These are phyloP conservation scores for Eucidaris tribuloides DNA, from an alignment of 35 echinoderm and acorn worm species.

Conservation along the genomic window DNA sequence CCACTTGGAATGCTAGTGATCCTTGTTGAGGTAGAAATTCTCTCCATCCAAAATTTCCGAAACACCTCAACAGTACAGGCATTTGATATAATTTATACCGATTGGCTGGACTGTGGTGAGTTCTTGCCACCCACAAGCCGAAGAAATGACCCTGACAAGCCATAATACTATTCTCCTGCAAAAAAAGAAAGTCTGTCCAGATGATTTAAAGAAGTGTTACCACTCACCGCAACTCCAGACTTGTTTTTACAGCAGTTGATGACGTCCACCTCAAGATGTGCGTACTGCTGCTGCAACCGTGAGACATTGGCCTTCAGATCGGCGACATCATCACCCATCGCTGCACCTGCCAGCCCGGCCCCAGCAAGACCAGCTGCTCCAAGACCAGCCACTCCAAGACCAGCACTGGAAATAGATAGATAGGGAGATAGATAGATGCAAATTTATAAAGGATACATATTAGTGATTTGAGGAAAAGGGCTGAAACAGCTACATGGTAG, in stretches of 20 bases:
- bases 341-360: background rate
- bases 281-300: constrained; percentile 44
- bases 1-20: too few species aligned
- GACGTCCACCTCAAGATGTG: constrained; percentile 40
- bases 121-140: background rate
- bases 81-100: background rate
- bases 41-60: background rate
- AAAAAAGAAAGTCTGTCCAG: background rate
- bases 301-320: constrained; percentile 51
- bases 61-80: background rate
- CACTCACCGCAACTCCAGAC: constrained; percentile 47
- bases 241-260: constrained; percentile 73
- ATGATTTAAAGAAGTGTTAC: background rate
- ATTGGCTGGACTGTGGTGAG: background rate
- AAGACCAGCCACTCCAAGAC: background rate
- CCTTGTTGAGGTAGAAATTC: too few species aligned
- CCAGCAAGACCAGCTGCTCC: background rate
- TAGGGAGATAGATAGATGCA: background rate
- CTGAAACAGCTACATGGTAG: background rate
- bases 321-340: constrained; percentile 26
- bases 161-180: background rate
- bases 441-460: background rate
- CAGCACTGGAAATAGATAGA: background rate
- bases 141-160: background rate
- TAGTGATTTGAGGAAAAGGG: background rate